Evolutionary conservation across 1,140 invertebrate species (phyloP).

Genomic region (Brachionus rubens): DNA sequence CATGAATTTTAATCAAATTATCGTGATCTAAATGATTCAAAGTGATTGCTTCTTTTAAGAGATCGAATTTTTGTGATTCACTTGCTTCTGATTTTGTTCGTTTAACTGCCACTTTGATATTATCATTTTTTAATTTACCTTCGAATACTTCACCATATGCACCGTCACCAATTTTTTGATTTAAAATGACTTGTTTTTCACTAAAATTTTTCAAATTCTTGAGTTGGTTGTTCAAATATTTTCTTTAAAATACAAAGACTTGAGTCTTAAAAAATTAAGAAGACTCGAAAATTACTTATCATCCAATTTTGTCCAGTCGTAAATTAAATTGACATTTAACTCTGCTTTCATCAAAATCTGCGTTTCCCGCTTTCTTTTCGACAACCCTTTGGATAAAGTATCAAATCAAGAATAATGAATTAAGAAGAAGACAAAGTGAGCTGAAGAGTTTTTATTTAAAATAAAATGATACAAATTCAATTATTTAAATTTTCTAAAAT

Average conservation of each 20-base stretch:
- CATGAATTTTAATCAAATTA: slow-evolving; percentile 28
- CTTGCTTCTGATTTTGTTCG: background rate
- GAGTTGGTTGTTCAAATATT: background rate
- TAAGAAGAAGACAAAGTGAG: too few relatives aligned
- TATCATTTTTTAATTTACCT: background rate
- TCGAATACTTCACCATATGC: slow-evolving; percentile 20
- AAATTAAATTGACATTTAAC: too few relatives aligned
- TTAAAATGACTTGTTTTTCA: background rate
- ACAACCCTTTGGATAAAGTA: too few relatives aligned
- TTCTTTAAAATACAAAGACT: background rate
- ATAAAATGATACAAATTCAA: too few relatives aligned
- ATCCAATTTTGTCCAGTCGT: too few relatives aligned
- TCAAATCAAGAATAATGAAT: too few relatives aligned
- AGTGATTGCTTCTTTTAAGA: slow-evolving; percentile 33
- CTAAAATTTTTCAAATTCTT: background rate
- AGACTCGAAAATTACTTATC: too few relatives aligned
- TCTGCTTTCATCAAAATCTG: too few relatives aligned
- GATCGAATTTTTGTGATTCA: slow-evolving; percentile 38
- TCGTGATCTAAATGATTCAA: slow-evolving; percentile 35
- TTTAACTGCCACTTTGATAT: slow-evolving; percentile 28
- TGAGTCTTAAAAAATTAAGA: too few relatives aligned
- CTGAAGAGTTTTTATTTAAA: too few relatives aligned
- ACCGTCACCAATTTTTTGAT: background rate
- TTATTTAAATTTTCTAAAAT: too few relatives aligned
- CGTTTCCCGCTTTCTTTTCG: too few relatives aligned